Evolutionary conservation across 2,797 vertebrate species (phyloP).

Genomic region (Hozukius guyotensis): DNA sequence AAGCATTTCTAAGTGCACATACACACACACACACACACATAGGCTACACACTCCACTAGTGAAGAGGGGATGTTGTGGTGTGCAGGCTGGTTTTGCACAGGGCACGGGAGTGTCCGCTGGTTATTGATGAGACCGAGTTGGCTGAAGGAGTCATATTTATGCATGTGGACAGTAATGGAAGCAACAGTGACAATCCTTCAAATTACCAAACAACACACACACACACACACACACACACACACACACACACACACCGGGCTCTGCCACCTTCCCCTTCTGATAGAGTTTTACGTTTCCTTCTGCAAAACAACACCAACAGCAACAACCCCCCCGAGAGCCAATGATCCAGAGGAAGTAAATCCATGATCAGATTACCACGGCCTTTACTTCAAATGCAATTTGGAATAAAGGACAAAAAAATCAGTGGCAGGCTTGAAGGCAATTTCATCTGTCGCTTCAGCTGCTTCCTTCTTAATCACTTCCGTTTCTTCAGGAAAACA

Average conservation of each 20-base stretch:
- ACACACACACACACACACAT: not conserved
- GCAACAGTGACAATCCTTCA: constrained; percentile 5
- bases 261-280: constrained; percentile 3
- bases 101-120: not conserved
- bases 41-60: not conserved
- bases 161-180: constrained; percentile 5
- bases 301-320: constrained; percentile 35
- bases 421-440: constrained; percentile 15
- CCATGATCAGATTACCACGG: constrained; percentile 53
- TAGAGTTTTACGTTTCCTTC: constrained; percentile 28
- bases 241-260: not conserved
- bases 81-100: constrained; percentile 1
- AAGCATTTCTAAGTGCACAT: not conserved
- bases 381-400: constrained; percentile 32
- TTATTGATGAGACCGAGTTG: not conserved
- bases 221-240: not conserved
- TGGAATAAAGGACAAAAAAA: constrained; percentile 13
- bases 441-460: constrained; percentile 21
- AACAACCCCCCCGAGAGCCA: constrained; percentile 27
- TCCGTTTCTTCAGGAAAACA: constrained; percentile 29
- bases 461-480: constrained; percentile 37
- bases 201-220: not conserved
- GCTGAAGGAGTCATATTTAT: not conserved
- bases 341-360: constrained; percentile 47
- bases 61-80: not conserved